These are phyloP conservation scores for Phymastichus coffea DNA, from an alignment of 1,140 invertebrate genomes.

Conservation along the genomic window DNA sequence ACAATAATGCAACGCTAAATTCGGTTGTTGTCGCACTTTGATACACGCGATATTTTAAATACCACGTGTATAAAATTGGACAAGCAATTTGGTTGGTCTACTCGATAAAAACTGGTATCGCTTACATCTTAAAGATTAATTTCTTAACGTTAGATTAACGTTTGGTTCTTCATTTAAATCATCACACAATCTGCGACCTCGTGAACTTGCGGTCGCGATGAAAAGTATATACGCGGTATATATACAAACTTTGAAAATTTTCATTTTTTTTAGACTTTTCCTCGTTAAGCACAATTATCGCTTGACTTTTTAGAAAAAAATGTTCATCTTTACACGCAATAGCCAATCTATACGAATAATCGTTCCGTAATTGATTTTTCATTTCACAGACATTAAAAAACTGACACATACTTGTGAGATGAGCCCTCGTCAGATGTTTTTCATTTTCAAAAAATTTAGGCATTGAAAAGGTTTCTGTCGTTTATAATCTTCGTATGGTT, in stretches of 20 bases:
- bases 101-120: conserved; percentile 10
- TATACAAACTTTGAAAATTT: conserved; percentile 29
- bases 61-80: conserved; percentile 3
- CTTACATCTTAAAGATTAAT: not conserved
- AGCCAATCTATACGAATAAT: conserved; percentile 18
- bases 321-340: not conserved
- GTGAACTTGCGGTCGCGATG: conserved; percentile 7
- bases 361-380: conserved; percentile 11
- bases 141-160: not conserved
- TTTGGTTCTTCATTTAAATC: not conserved
- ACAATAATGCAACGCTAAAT: conserved; percentile 31
- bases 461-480: conserved; percentile 39
- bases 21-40: not conserved
- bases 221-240: conserved; percentile 22
- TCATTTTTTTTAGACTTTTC: conserved; percentile 11
- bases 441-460: conserved; percentile 31
- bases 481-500: conserved; percentile 33
- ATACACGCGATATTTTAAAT: conserved; percentile 20
- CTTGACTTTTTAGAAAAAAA: conserved; percentile 28
- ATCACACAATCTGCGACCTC: conserved; percentile 4
- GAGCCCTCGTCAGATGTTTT: conserved; percentile 34
- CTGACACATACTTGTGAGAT: conserved; percentile 39
- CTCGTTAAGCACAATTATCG: conserved; percentile 24
- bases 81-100: not conserved
- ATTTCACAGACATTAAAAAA: conserved; percentile 32